Percentiles rank a stretch among this genome's conserved stretches.
phyloP scores from a whole-genome alignment of 1,140 invertebrate species.

The Caenorhabditis tropicalis region DNA sequence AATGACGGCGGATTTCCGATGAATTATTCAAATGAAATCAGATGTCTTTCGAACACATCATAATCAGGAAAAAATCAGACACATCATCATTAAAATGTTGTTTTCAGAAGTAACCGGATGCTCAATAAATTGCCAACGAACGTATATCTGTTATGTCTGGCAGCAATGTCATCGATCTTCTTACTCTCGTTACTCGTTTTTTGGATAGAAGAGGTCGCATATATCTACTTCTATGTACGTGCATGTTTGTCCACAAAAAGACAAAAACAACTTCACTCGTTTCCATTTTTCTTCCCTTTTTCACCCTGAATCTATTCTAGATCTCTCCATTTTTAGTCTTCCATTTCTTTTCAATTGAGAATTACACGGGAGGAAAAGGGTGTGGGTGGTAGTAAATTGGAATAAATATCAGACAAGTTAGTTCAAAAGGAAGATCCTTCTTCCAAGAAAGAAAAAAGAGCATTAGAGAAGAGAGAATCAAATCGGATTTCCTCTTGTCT shows the following conservation, averaged over 20 bases:
- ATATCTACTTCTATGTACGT: conserved; percentile 51
- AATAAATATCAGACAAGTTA: conserved; percentile 27
- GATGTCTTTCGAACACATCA: background rate
- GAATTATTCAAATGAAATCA: background rate
- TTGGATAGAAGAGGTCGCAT: conserved; percentile 67
- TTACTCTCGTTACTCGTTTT: conserved; percentile 67
- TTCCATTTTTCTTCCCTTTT: background rate
- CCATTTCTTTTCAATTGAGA: background rate
- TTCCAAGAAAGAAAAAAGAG: background rate
- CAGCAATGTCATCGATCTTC: conserved; percentile 64
- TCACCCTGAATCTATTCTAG: background rate
- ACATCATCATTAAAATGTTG: background rate
- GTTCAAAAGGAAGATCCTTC: background rate
- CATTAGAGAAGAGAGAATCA: background rate
- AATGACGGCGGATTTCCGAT: background rate
- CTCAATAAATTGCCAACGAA: conserved; percentile 64
- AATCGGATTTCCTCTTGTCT: conserved; percentile 37
- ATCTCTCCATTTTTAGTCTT: background rate
- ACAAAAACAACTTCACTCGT: conserved; percentile 19
- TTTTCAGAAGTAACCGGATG: conserved; percentile 67
- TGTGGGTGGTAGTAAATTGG: background rate
- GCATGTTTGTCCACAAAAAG: conserved; percentile 23
- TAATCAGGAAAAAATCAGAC: background rate
- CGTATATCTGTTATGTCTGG: conserved; percentile 62
- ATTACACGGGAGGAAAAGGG: background rate